Evolutionary conservation across 2,888 invertebrate species (phyloP).

Genomic region (Crossocerus cetratus): DNA sequence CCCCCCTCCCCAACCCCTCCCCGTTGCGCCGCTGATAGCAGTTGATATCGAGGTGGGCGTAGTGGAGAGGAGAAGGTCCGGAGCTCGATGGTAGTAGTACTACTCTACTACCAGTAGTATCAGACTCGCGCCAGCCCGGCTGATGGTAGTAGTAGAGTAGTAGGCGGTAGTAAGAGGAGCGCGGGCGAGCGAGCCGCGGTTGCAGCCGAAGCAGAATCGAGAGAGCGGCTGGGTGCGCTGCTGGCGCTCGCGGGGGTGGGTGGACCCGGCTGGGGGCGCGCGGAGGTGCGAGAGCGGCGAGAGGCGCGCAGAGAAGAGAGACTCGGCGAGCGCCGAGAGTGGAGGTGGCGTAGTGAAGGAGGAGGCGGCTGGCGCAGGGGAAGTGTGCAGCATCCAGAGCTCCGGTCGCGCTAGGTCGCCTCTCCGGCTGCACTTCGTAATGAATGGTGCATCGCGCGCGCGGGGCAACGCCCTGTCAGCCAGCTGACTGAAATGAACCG

Average conservation of each 20-base stretch:
- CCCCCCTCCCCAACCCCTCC: neutral
- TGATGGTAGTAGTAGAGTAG: neutral
- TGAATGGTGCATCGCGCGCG: slow-evolving; percentile 68
- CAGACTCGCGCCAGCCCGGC: neutral
- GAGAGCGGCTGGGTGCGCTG: slow-evolving; percentile 23
- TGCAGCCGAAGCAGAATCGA: slow-evolving; percentile 53
- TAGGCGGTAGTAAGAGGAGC: slow-evolving; percentile 20
- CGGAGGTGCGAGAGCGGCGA: slow-evolving; percentile 11
- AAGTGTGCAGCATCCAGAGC: no score
- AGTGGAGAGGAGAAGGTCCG: neutral
- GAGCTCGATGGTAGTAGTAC: slow-evolving; percentile 24
- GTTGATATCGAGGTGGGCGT: neutral
- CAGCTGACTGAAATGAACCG: slow-evolving; percentile 74
- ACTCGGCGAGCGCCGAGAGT: no score
- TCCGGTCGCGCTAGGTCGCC: slow-evolving; percentile 67
- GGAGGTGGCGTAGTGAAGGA: neutral
- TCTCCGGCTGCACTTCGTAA: slow-evolving; percentile 68
- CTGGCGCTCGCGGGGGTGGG: slow-evolving; percentile 11
- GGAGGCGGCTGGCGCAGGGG: slow-evolving; percentile 45
- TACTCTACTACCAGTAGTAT: slow-evolving; percentile 12
- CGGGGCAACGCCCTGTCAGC: slow-evolving; percentile 73
- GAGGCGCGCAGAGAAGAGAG: slow-evolving; percentile 3
- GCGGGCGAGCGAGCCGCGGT: slow-evolving; percentile 45
- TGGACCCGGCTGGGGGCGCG: slow-evolving; percentile 8
- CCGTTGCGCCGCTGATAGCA: neutral